These are phyloP conservation scores for Etia nguti DNA, from an alignment of 2,113 vertebrate species.

Conservation along the genomic window DNA sequence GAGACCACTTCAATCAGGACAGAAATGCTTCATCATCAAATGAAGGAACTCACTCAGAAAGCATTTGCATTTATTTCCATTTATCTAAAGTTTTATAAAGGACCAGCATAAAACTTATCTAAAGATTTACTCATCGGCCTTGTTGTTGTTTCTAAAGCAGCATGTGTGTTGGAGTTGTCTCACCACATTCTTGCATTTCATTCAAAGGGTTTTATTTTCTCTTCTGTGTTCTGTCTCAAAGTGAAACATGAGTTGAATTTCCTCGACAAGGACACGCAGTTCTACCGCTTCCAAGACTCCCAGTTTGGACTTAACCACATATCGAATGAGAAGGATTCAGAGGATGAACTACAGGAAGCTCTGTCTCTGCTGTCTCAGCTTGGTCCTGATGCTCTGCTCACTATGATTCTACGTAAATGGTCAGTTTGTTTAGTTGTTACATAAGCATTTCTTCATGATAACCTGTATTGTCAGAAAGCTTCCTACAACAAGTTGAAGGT, in stretches of 20 bases:
- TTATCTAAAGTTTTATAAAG: background rate
- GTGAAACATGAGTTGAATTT: slow-evolving; percentile 91
- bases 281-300: slow-evolving; percentile 84
- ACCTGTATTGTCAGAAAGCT: background rate
- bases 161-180: background rate
- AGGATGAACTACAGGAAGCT: slow-evolving; percentile 86
- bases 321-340: slow-evolving; percentile 66
- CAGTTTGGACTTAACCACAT: slow-evolving; percentile 67
- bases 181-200: background rate
- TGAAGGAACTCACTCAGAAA: slow-evolving; percentile 17
- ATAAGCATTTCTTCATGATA: background rate
- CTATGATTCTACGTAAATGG: slow-evolving; percentile 90
- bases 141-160: background rate
- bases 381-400: slow-evolving; percentile 87
- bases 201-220: background rate
- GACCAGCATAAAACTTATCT: background rate
- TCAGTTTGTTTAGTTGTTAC: slow-evolving; percentile 56
- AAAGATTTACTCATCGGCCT: background rate
- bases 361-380: slow-evolving; percentile 84
- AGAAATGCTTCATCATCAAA: background rate
- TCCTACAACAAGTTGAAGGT: background rate
- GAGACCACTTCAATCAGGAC: slow-evolving; percentile 55
- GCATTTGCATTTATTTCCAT: slow-evolving; percentile 35
- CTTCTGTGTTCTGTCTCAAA: slow-evolving; percentile 38
- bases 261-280: slow-evolving; percentile 89